A percentile compares a stretch with the other conserved stretches of the same genome.
Conservation (phyloP, 1,140 invertebrate species). For the Brachionus plicatilis region DNA sequence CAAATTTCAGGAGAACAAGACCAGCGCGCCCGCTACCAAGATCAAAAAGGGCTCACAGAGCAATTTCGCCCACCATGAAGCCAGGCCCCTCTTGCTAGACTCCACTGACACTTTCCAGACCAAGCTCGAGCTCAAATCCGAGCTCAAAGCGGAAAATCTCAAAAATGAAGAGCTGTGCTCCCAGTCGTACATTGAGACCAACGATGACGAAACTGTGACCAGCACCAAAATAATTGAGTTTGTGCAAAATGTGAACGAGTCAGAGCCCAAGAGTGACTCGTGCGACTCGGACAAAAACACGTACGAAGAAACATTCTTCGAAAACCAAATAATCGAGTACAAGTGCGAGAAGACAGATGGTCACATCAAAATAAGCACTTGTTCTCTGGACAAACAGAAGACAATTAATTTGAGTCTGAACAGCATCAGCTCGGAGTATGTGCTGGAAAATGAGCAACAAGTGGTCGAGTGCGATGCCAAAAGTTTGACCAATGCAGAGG, state of each 20-base stretch:
- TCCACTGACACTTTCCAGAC: neutral
- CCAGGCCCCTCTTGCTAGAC: neutral
- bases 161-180: neutral
- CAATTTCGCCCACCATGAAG: neutral
- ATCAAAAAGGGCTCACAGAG: constrained; percentile 19
- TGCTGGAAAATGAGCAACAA: neutral
- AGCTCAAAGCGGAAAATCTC: no score
- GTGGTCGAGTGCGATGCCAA: neutral
- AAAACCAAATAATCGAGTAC: constrained; percentile 25
- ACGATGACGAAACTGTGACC: neutral
- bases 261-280: neutral
- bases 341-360: neutral
- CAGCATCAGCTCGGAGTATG: neutral
- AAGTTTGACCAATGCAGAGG: neutral
- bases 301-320: neutral
- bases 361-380: neutral
- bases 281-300: neutral
- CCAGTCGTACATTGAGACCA: constrained; percentile 2
- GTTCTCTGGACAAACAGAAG: neutral
- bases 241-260: neutral
- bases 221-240: neutral
- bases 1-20: constrained; percentile 30
- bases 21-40: neutral
- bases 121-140: neutral
- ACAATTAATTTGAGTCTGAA: constrained; percentile 5